Evolutionary conservation across 1,140 invertebrate species (phyloP).

Genomic region (Streblospio benedicti): DNA sequence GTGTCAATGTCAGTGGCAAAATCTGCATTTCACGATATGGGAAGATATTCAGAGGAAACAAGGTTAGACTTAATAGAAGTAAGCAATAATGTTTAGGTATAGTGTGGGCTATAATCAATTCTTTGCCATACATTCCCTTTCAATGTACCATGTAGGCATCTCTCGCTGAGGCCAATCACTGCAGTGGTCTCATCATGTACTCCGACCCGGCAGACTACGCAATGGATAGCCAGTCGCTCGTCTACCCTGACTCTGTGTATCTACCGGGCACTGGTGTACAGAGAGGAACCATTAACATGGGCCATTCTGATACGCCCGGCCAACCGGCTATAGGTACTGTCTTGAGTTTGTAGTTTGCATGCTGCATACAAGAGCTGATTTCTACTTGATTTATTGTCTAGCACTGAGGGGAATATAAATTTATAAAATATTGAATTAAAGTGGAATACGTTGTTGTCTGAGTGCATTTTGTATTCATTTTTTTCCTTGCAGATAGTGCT

Average conservation of each 20-base stretch:
- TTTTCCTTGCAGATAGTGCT: no score
- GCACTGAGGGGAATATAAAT: no score
- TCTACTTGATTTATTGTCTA: no score
- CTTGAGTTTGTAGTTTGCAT: no score
- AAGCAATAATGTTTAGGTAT: no score
- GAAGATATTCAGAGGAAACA: slow-evolving; percentile 50
- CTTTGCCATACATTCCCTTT: slow-evolving; percentile 3
- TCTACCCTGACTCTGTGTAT: slow-evolving; percentile 51
- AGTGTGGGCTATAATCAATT: no score
- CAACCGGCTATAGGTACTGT: slow-evolving; percentile 48
- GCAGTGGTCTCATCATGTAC: slow-evolving; percentile 48
- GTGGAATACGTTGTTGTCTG: no score
- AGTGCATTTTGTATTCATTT: no score
- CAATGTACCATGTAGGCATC: no score
- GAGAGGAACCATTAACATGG: slow-evolving; percentile 40
- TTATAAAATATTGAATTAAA: no score
- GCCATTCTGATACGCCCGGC: slow-evolving; percentile 50
- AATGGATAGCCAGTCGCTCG: slow-evolving; percentile 20
- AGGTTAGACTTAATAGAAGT: no score
- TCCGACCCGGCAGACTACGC: slow-evolving; percentile 51
- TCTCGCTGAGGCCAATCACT: slow-evolving; percentile 42
- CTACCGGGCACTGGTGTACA: slow-evolving; percentile 49
- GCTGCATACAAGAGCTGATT: no score
- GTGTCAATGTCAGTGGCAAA: slow-evolving; percentile 42
- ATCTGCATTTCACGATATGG: slow-evolving; percentile 52